Evolutionary conservation across 2,113 vertebrate species (phyloP).

Genomic region (Pluvialis apricaria): DNA sequence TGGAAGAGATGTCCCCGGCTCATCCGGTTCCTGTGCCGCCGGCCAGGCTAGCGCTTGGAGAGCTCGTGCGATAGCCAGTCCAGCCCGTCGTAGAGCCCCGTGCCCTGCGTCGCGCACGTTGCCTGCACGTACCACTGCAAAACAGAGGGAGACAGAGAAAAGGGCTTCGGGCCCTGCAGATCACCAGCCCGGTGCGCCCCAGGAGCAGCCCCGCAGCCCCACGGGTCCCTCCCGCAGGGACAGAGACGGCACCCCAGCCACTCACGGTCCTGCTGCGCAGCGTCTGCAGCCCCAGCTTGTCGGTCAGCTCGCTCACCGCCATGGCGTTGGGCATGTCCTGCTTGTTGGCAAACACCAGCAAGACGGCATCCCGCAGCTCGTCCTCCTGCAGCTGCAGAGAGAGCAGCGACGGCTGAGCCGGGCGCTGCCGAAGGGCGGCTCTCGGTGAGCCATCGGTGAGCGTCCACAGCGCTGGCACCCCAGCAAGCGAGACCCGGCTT

Average conservation of each 20-base stretch:
- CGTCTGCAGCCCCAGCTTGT: slow-evolving; percentile 82
- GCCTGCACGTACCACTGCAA: slow-evolving; percentile 86
- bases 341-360: slow-evolving; percentile 94
- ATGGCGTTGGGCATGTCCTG: slow-evolving; percentile 94
- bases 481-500: accelerated
- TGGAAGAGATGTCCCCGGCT: background rate
- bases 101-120: slow-evolving; percentile 88
- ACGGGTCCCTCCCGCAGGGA: background rate
- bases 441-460: background rate
- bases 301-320: slow-evolving; percentile 83
- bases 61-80: slow-evolving; percentile 89
- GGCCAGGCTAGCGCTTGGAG: slow-evolving; percentile 70
- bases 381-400: slow-evolving; percentile 81
- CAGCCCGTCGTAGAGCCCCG: slow-evolving; percentile 86
- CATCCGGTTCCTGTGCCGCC: background rate
- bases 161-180: background rate
- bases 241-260: background rate
- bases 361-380: slow-evolving; percentile 83
- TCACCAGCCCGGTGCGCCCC: accelerated
- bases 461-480: accelerated
- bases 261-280: slow-evolving; percentile 83
- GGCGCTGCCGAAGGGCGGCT: background rate
- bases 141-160: background rate
- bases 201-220: background rate
- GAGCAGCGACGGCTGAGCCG: background rate